Evolutionary conservation across 2,113 vertebrate genomes (phyloP), one percentile per base, ranked within the genome.

Genomic region (Aix galericulata): DNA sequence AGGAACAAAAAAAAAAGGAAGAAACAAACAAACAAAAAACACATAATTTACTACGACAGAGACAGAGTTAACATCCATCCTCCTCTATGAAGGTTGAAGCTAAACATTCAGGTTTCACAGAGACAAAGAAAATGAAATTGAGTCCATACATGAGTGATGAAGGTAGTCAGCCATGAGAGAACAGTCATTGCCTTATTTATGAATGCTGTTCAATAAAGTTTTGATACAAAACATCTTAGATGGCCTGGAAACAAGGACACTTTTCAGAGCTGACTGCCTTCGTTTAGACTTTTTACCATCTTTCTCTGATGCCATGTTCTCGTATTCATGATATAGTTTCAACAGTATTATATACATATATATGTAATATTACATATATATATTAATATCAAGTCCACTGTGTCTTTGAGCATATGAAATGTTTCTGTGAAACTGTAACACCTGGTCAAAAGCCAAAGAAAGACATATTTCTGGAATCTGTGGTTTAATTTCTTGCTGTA

Each of bases 111-210:
- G 79, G 21, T 31, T 71, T 92, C 52, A 46, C n/a, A 69, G 31
- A 92, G 12, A 84, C 12, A 66, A 44, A 74, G 72, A 73, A 88
- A 92, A 71, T 0, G 0, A 88, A 74, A 86, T 31, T 63, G 67
- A 77, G 29, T 73, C 34, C 73, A 32, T 42, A 13, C 40, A 38
- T 77, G 68, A 92, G 34, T 71, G 80, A 88, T 89, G 77, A 71
- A 55, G 13, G 10, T 44, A 77, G 20, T 86, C 25, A 59, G 46
- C 36, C 81, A 27, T 17, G 40, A 83, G 18, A 88, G 22, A 76
- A 52, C 8, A 73, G 50, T 74, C 86, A 77, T 48, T 86, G 11
- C 50, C n/a, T 81, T 91, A 44, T 87, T 93, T 86, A 84, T 66
- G 50, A 86, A 74, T 36, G 55, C 46, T 73, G 38, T 52, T 93